These are phyloP conservation scores for Micromys minutus DNA, from an alignment of 2,113 vertebrate species.

Conservation along the genomic window DNA sequence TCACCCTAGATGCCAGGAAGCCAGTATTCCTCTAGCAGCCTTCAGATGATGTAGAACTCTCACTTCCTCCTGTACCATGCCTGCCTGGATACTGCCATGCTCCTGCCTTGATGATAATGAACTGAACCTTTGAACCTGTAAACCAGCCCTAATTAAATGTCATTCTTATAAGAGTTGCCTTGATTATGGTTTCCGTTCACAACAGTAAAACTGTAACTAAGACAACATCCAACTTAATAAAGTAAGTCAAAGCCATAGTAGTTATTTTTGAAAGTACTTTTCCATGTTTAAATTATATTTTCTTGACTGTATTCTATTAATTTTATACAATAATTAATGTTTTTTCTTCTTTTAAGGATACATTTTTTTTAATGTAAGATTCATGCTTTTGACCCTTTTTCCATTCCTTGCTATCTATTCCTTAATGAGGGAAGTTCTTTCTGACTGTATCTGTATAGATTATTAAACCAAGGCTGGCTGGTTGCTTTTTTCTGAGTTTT, in stretches of 20 bases:
- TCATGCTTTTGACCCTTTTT: neutral
- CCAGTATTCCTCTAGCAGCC: too few species aligned
- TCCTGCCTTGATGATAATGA: too few species aligned
- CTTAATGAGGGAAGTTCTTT: neutral
- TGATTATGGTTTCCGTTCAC: too few species aligned
- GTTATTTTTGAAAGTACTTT: slow-evolving; percentile 29
- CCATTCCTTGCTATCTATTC: neutral
- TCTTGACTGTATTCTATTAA: neutral
- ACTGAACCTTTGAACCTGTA: too few species aligned
- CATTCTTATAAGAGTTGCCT: too few species aligned
- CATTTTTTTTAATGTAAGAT: neutral
- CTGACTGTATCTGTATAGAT: neutral
- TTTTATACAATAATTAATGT: neutral
- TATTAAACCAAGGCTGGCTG: neutral
- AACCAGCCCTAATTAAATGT: too few species aligned
- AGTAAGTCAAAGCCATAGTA: neutral
- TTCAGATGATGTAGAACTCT: too few species aligned
- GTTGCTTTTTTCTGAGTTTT: neutral
- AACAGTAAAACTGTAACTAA: too few species aligned
- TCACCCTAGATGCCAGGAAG: too few species aligned
- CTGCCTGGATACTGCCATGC: too few species aligned
- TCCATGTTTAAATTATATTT: neutral
- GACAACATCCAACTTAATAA: neutral
- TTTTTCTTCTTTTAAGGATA: neutral
- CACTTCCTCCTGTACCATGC: too few species aligned